These are phyloP conservation scores for Tetranychus truncatus DNA, from an alignment of 2,888 invertebrate species.

Conservation along the genomic window DNA sequence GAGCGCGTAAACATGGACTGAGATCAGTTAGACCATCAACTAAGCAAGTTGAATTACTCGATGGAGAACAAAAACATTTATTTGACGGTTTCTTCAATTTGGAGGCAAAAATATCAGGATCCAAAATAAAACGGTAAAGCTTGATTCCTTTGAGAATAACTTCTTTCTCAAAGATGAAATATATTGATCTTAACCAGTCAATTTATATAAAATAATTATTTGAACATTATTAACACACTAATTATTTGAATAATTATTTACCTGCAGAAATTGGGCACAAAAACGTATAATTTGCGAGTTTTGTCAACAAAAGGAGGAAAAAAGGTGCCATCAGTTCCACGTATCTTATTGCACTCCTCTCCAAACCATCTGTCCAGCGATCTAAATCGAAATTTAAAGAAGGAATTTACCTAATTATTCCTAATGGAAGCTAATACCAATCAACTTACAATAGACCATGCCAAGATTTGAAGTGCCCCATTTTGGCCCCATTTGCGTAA, in stretches of 20 bases:
- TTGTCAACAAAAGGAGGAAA: not conserved
- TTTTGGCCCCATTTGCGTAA: not conserved
- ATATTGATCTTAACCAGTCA: not conserved
- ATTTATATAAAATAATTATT: not conserved
- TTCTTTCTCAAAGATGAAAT: not conserved
- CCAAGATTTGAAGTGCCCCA: not conserved
- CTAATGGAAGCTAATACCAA: no score
- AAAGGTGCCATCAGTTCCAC: constrained; percentile 17
- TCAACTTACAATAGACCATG: not conserved
- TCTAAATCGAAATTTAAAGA: no score
- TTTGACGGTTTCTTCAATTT: not conserved
- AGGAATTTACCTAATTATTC: no score
- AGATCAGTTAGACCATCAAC: not conserved
- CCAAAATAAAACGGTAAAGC: not conserved
- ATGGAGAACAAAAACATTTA: not conserved
- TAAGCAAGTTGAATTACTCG: not conserved
- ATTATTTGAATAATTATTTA: constrained; percentile 8
- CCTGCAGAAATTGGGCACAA: constrained; percentile 19
- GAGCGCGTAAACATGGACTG: not conserved
- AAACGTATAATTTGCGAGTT: constrained; percentile 9
- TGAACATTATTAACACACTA: not conserved
- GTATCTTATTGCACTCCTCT: constrained; percentile 16
- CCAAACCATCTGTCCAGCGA: constrained; percentile 15
- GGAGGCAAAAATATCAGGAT: not conserved
- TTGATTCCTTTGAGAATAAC: not conserved